phyloP scores from a whole-genome alignment of 1,140 invertebrate genomes.

The Mya arenaria region DNA sequence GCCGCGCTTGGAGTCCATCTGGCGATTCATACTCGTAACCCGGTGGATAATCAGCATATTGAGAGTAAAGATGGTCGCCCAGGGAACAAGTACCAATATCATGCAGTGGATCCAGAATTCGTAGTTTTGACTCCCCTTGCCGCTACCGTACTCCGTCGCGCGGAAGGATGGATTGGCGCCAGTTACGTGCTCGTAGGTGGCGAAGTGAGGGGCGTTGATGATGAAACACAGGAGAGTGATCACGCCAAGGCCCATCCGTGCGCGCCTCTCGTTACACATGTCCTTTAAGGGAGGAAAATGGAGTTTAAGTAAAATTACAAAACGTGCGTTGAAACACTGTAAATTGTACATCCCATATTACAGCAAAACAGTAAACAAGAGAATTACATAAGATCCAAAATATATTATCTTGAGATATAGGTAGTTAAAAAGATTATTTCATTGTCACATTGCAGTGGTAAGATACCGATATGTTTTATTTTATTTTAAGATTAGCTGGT shows the following conservation, averaged over 20 bases:
- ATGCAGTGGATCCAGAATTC: slow-evolving; percentile 76
- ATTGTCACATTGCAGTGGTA: too few relatives aligned
- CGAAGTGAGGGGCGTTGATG: slow-evolving; percentile 69
- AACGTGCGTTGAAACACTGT: too few relatives aligned
- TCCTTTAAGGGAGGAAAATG: slow-evolving; percentile 59
- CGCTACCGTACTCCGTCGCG: slow-evolving; percentile 63
- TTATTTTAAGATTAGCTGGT: too few relatives aligned
- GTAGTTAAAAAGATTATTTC: too few relatives aligned
- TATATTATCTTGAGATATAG: too few relatives aligned
- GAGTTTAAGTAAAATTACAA: too few relatives aligned
- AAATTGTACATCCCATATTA: too few relatives aligned
- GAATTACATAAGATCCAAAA: too few relatives aligned
- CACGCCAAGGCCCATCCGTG: slow-evolving; percentile 63
- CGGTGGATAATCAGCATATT: slow-evolving; percentile 64
- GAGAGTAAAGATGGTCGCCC: slow-evolving; percentile 68
- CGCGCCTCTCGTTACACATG: slow-evolving; percentile 66
- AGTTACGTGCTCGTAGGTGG: slow-evolving; percentile 57
- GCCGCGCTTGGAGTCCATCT: slow-evolving; percentile 64
- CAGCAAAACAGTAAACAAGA: too few relatives aligned
- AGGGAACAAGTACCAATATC: slow-evolving; percentile 70
- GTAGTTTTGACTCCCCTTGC: slow-evolving; percentile 61
- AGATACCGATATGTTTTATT: too few relatives aligned
- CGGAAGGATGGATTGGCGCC: slow-evolving; percentile 39
- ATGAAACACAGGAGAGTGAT: slow-evolving; percentile 65
- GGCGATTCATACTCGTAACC: slow-evolving; percentile 59